phyloP scores from a whole-genome alignment of 2,797 vertebrate genomes.

The Champsocephalus gunnari region DNA sequence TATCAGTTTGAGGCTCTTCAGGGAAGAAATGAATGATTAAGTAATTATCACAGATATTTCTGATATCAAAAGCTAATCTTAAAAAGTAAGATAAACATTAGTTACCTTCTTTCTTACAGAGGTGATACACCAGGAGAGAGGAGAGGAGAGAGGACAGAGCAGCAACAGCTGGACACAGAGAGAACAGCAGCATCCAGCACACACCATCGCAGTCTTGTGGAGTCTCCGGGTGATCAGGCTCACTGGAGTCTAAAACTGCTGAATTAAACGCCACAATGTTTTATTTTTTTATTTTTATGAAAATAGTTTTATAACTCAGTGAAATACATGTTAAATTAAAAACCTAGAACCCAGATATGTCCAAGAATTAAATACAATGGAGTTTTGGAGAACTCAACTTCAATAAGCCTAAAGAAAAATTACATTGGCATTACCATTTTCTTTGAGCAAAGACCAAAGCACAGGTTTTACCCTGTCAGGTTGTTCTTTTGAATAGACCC shows the following conservation, averaged over 20 bases:
- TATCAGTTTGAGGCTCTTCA: not conserved
- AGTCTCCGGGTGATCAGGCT: accelerated
- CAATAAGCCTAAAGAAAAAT: too few relatives aligned
- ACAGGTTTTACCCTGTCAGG: too few relatives aligned
- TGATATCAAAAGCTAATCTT: not conserved
- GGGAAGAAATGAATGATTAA: not conserved
- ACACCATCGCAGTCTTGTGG: not conserved
- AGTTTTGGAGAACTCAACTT: too few relatives aligned
- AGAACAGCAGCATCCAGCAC: slow-evolving; percentile 16
- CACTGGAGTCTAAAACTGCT: not conserved
- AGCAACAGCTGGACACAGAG: slow-evolving; percentile 39
- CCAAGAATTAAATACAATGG: too few relatives aligned
- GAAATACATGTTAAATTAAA: too few relatives aligned
- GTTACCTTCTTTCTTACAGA: slow-evolving; percentile 33
- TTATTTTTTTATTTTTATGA: not conserved
- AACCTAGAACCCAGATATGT: too few relatives aligned
- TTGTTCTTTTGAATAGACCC: not conserved
- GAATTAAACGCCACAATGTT: not conserved
- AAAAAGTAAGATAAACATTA: too few relatives aligned
- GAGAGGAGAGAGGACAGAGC: slow-evolving; percentile 22
- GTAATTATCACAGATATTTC: not conserved
- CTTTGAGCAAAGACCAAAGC: too few relatives aligned
- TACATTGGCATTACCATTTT: too few relatives aligned
- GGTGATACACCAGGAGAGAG: slow-evolving; percentile 22
- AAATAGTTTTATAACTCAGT: too few relatives aligned